Evolutionary conservation across 2,113 vertebrate genomes (phyloP).

Genomic region (Oncorhynchus gorbuscha): DNA sequence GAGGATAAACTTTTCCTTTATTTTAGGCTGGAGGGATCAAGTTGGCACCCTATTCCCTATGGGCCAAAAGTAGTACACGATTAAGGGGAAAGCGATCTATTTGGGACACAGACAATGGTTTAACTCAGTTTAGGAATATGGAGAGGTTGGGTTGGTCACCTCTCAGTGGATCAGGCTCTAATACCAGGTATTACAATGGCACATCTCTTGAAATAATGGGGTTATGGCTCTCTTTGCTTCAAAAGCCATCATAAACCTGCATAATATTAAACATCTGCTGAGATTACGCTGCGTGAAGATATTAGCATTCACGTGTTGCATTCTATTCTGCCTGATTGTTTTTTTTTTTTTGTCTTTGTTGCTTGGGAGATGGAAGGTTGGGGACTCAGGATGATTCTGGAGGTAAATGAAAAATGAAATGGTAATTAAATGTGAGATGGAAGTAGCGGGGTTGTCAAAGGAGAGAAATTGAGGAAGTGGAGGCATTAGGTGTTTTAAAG

Average conservation of each 20-base stretch:
- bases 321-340: constrained; percentile 15
- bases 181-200: neutral
- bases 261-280: constrained; percentile 32
- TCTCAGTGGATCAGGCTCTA: neutral
- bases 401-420: constrained; percentile 69
- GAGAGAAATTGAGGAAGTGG: constrained; percentile 48
- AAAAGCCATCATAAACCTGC: constrained; percentile 16
- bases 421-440: constrained; percentile 65
- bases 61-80: too few species aligned
- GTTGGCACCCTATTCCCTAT: too few species aligned
- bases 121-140: too few species aligned
- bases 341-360: constrained; percentile 5
- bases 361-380: constrained; percentile 20
- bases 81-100: too few species aligned
- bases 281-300: constrained; percentile 22
- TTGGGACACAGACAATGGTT: too few species aligned
- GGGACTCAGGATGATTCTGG: constrained; percentile 39
- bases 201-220: neutral
- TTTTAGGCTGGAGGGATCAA: too few species aligned
- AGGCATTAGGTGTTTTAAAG: constrained; percentile 38
- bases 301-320: constrained; percentile 42
- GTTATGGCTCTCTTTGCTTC: constrained; percentile 1
- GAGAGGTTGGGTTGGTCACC: neutral
- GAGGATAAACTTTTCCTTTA: too few species aligned
- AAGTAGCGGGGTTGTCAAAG: constrained; percentile 39